Conservation (phyloP, 2,113 vertebrate genomes). For the Hypomesus transpacificus region DNA sequence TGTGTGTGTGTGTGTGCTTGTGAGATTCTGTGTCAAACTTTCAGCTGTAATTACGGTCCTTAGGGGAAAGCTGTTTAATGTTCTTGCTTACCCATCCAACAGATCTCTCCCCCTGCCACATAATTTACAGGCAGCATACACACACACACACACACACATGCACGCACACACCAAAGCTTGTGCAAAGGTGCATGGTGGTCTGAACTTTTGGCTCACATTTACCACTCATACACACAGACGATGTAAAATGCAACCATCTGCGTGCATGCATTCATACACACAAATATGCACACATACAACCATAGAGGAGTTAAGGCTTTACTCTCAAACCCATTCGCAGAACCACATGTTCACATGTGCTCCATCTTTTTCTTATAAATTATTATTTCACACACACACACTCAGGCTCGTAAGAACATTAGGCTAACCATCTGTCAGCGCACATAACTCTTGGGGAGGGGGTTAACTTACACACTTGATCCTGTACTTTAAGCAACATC, state of each 20-base stretch:
- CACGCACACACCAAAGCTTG: constrained; percentile 22
- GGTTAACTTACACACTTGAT: constrained; percentile 43
- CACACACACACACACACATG: constrained; percentile 33
- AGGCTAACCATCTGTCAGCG: constrained; percentile 56
- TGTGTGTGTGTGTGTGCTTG: constrained; percentile 7
- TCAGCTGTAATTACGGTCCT: constrained; percentile 29
- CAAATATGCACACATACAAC: background rate
- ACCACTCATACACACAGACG: constrained; percentile 4
- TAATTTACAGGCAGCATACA: constrained; percentile 36
- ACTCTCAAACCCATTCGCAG: too few relatives aligned
- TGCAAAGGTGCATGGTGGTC: too few relatives aligned
- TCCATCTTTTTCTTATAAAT: too few relatives aligned
- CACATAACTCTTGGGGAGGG: constrained; percentile 36
- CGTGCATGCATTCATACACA: background rate
- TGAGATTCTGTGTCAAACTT: constrained; percentile 9
- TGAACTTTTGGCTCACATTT: too few relatives aligned
- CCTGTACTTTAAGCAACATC: constrained; percentile 46
- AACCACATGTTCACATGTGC: too few relatives aligned
- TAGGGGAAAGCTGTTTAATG: constrained; percentile 37
- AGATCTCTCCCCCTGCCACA: constrained; percentile 9
- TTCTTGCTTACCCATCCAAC: constrained; percentile 45
- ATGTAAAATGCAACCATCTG: background rate
- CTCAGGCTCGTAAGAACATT: constrained; percentile 15
- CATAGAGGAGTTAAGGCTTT: background rate
- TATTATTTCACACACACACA: background rate